Conservation (phyloP, 2,113 vertebrate species). For the Isurus oxyrinchus region DNA sequence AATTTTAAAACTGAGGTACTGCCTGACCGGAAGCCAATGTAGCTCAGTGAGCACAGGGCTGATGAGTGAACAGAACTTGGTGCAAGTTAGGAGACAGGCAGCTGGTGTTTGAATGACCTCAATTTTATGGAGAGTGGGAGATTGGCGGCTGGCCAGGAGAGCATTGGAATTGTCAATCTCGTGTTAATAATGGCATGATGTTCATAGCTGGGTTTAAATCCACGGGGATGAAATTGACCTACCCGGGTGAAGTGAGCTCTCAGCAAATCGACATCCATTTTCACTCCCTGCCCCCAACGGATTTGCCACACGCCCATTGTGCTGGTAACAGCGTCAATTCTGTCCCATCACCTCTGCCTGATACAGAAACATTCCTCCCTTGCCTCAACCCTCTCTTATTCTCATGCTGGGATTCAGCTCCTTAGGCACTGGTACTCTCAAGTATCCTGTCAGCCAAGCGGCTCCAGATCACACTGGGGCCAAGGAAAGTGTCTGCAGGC, state of each 20-base stretch:
- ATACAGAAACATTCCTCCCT: background rate
- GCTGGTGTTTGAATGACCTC: no score
- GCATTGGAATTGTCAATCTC: background rate
- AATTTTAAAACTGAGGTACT: no score
- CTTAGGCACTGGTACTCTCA: background rate
- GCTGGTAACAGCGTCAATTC: background rate
- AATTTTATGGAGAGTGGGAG: no score
- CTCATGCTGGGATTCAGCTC: background rate
- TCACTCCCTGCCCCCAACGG: background rate
- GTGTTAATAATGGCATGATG: background rate
- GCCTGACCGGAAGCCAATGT: no score
- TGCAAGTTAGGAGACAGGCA: no score
- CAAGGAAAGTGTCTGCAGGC: background rate
- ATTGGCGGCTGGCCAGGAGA: background rate
- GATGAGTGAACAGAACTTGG: no score
- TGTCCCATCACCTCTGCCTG: background rate
- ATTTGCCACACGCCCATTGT: background rate
- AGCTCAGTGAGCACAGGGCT: no score
- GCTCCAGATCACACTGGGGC: background rate
- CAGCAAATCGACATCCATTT: background rate
- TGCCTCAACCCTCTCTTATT: background rate
- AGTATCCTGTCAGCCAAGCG: background rate
- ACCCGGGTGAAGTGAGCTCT: background rate
- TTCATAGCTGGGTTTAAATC: background rate
- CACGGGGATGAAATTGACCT: background rate